Evolutionary conservation across 2,113 vertebrate genomes (phyloP), one percentile per base, ranked within the genome.

Genomic region (Dolichotis patagonum): DNA sequence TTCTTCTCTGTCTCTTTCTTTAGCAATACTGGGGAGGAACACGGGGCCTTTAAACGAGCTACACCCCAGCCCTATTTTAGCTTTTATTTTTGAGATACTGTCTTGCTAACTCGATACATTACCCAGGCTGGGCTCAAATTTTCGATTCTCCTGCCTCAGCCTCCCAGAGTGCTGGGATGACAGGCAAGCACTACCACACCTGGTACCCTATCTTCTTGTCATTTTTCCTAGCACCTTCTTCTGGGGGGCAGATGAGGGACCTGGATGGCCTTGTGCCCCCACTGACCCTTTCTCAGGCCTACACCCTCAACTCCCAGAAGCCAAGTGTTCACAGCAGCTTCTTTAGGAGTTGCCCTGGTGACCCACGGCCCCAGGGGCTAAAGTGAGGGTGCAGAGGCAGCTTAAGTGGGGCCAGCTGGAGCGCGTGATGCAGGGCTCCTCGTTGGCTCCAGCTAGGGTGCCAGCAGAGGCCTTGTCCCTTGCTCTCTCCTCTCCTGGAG

Each of bases 201-300:
- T 26, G 43, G 78, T 49, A 38, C 35, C 0, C 3, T 49, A 4
- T 52, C 75, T 75, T 56, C 95, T 85, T 28, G 71, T 54, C n/a
- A 2, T 32, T 89, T 43, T 58, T 58, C 41, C 67, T 75, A 49
- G 28, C 0, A 14, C 26, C 71, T 93, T 32, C 32, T 93, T n/a
- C 32, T 30, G 22, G 9, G 35, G 41, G 73, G 16, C 9, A 4
- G 32, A 38, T 22, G 41, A 56, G 91, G 62, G 38, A 35, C 41
- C 16, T 26, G 49, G 58, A 16, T 54, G 56, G 77, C 7, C 0
- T 0, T 11, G 19, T 32, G 22, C 11, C 49, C 49, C 35, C 0
- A 2, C 17, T 35, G n/a, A 4, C 35, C 24, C 56, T 85, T 80
- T 49, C 46, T n/a, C 30, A 35, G 3, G 2, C 9, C 80, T n/a